Evolutionary conservation across 2,797 vertebrate species (phyloP).

Genomic region (Gobionotothen gibberifrons): DNA sequence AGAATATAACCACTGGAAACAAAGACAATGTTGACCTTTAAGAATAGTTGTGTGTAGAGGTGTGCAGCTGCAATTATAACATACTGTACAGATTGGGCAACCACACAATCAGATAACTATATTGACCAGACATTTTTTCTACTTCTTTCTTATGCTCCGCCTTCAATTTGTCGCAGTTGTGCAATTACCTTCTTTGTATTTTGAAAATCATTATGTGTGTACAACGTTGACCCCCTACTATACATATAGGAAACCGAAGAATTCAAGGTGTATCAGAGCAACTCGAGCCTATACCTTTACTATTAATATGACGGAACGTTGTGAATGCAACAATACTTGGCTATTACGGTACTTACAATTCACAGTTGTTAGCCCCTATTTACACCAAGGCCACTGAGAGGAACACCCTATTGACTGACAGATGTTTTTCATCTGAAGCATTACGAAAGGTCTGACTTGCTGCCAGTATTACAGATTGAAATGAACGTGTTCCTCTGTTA

Average conservation of each 20-base stretch:
- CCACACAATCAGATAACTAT: neutral
- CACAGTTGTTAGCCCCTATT: constrained; percentile 12
- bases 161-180: neutral
- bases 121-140: neutral
- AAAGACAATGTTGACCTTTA: neutral
- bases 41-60: neutral
- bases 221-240: neutral
- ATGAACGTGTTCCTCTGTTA: constrained; percentile 27
- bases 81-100: neutral
- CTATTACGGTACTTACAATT: neutral
- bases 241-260: neutral
- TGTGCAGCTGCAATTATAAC: neutral
- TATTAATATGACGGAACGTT: neutral
- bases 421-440: constrained; percentile 23
- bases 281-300: neutral
- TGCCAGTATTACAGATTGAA: constrained; percentile 18
- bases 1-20: too few relatives aligned
- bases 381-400: constrained; percentile 13
- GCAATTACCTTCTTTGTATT: neutral
- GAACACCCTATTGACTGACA: constrained; percentile 13
- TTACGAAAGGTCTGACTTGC: constrained; percentile 12
- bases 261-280: neutral
- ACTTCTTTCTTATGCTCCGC: neutral
- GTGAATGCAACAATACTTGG: constrained; percentile 2
- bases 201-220: neutral